A percentile compares a stretch with the other conserved stretches of the same genome.
Conservation (phyloP, 2,888 invertebrate species). For the Seira ritae region DNA sequence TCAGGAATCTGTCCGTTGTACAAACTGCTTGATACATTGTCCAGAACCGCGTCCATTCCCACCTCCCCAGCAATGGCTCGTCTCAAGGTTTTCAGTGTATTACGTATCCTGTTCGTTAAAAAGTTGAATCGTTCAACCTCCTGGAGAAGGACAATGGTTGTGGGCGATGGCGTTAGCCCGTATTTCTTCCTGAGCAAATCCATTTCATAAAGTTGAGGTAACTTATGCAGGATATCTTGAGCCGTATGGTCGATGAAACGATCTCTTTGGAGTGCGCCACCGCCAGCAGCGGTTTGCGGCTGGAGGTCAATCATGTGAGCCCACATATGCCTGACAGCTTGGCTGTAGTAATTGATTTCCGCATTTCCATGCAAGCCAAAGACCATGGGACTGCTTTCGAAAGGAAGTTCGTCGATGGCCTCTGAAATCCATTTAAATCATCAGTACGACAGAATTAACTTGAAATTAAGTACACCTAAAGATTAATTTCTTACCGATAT, state of each 20-base stretch:
- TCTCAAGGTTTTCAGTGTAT: constrained; percentile 84
- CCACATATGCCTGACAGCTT: constrained; percentile 92
- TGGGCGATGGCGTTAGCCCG: constrained; percentile 88
- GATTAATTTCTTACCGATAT: constrained; percentile 85
- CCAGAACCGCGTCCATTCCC: constrained; percentile 90
- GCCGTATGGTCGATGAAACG: constrained; percentile 89
- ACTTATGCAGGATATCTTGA: constrained; percentile 84
- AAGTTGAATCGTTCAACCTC: constrained; percentile 91
- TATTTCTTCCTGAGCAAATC: constrained; percentile 87
- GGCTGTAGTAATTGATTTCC: constrained; percentile 95
- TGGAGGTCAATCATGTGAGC: constrained; percentile 89
- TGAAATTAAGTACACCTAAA: too few relatives aligned
- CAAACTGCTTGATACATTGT: constrained; percentile 87
- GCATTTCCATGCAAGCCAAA: constrained; percentile 97
- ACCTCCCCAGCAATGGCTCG: constrained; percentile 94
- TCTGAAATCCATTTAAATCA: constrained; percentile 79
- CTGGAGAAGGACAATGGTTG: constrained; percentile 90
- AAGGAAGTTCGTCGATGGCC: constrained; percentile 87
- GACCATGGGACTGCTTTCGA: constrained; percentile 91
- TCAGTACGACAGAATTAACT: too few relatives aligned
- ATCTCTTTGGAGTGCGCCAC: constrained; percentile 87
- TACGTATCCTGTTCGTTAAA: constrained; percentile 83
- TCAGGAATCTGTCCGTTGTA: constrained; percentile 90
- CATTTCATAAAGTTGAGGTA: constrained; percentile 87
- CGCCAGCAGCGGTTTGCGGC: constrained; percentile 87